phyloP scores from a whole-genome alignment of 2,888 invertebrate species.

The Monopis laevigella region DNA sequence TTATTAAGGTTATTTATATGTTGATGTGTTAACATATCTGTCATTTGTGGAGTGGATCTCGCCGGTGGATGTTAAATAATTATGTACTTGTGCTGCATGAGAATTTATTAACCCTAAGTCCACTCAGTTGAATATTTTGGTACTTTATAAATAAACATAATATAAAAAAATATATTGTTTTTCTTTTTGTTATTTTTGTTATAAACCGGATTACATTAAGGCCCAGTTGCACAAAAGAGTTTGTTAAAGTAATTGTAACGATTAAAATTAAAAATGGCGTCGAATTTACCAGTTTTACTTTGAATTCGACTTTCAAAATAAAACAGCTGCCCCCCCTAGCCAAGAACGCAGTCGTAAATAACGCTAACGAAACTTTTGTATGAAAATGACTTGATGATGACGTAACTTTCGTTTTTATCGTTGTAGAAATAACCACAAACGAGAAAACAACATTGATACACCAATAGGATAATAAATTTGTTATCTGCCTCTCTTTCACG shows the following conservation, averaged over 20 bases:
- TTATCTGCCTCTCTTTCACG: no score
- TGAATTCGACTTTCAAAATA: neutral
- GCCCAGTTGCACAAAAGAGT: neutral
- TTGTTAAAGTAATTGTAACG: neutral
- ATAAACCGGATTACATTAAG: neutral
- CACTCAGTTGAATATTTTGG: conserved; percentile 40
- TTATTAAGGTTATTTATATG: conserved; percentile 1
- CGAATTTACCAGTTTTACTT: neutral
- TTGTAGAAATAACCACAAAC: no score
- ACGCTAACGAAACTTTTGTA: no score
- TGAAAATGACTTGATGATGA: no score
- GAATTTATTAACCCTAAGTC: no score
- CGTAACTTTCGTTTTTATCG: no score
- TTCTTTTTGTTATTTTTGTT: conserved; percentile 13
- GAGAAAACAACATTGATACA: no score
- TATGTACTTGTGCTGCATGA: conserved; percentile 36
- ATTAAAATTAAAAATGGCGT: neutral
- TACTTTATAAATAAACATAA: conserved; percentile 46
- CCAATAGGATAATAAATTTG: no score
- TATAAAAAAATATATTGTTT: conserved; percentile 25
- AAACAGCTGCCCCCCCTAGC: no score
- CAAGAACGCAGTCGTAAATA: no score
- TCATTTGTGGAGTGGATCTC: conserved; percentile 6
- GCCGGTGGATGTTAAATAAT: no score
- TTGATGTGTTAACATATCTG: conserved; percentile 3